A percentile compares a stretch with the other conserved stretches of the same genome.
phyloP scores from a whole-genome alignment of 2,797 vertebrate genomes.

The Rhabdophis nuchalis region DNA sequence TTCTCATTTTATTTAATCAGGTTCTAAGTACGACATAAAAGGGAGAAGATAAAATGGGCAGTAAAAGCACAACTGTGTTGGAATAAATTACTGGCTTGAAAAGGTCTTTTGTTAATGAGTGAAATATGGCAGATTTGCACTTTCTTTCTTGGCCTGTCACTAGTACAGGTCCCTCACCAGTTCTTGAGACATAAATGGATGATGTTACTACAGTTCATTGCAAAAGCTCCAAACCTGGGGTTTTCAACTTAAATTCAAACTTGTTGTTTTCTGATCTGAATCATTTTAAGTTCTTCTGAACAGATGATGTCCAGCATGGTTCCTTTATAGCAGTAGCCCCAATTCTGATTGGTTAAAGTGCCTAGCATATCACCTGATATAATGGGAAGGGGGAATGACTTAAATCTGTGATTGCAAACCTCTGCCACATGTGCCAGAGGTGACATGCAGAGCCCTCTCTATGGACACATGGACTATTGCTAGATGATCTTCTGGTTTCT shows the following conservation, averaged over 20 bases:
- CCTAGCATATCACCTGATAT: neutral
- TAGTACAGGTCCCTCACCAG: neutral
- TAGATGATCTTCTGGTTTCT: too few species aligned
- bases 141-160: neutral
- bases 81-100: neutral
- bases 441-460: too few species aligned
- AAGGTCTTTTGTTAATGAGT: neutral
- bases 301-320: neutral
- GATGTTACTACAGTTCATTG: neutral
- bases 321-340: neutral
- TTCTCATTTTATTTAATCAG: neutral
- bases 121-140: neutral
- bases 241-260: neutral
- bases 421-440: too few species aligned
- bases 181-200: neutral
- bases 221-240: neutral
- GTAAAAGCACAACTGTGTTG: neutral
- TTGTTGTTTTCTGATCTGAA: neutral
- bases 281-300: neutral
- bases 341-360: neutral
- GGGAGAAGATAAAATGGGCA: neutral
- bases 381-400: neutral
- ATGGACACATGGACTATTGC: too few species aligned
- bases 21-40: neutral
- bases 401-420: too few species aligned